phyloP scores from a whole-genome alignment of 2,888 invertebrate genomes.

The Aquatica leii region DNA sequence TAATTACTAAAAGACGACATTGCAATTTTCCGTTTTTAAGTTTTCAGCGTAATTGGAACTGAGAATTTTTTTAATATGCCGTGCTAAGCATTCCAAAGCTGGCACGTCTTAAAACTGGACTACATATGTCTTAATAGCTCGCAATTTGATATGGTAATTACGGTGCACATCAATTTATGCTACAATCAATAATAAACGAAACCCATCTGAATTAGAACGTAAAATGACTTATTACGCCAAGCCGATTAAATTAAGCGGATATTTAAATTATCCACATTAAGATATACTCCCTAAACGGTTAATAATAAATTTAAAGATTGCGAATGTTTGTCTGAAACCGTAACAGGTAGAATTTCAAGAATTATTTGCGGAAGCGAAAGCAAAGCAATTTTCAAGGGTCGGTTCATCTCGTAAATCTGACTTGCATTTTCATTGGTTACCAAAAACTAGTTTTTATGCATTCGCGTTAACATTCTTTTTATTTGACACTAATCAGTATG shows the following conservation, averaged over 20 bases:
- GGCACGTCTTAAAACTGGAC: neutral
- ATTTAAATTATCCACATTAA: conserved; percentile 4
- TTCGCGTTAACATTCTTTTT: too few relatives aligned
- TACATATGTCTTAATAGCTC: neutral
- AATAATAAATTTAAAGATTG: conserved; percentile 6
- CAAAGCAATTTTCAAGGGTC: conserved; percentile 14
- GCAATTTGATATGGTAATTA: too few relatives aligned
- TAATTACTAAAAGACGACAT: conserved; percentile 1
- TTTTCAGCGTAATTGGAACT: conserved; percentile 13
- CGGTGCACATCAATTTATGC: too few relatives aligned
- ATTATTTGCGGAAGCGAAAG: conserved; percentile 14
- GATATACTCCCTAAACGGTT: neutral
- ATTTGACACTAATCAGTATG: too few relatives aligned
- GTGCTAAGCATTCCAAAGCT: neutral
- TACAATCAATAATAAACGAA: too few relatives aligned
- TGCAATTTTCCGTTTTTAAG: conserved; percentile 4
- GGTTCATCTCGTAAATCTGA: conserved; percentile 2
- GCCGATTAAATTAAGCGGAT: neutral
- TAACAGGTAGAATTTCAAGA: conserved; percentile 13
- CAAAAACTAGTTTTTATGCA: neutral
- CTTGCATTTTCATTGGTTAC: conserved; percentile 6
- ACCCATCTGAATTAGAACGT: too few relatives aligned
- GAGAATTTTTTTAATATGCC: neutral
- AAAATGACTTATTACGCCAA: too few relatives aligned
- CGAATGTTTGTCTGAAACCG: conserved; percentile 4